Evolutionary conservation across 1,140 invertebrate genomes (phyloP).

Genomic region (Drosophila pectinifera): DNA sequence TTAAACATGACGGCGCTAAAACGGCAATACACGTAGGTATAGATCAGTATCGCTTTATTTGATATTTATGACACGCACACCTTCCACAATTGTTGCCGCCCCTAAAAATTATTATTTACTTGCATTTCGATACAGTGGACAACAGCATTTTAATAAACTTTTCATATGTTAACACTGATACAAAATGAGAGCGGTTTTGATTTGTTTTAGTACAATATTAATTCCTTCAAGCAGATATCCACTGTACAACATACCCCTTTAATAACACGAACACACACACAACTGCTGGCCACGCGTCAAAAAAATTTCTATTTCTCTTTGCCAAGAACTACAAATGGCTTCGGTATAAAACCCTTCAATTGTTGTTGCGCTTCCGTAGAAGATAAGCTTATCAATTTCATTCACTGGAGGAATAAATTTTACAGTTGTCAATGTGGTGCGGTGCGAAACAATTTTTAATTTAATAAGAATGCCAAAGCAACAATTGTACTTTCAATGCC

Average conservation of each 20-base stretch:
- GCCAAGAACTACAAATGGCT: conserved; percentile 14
- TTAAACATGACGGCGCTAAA: conserved; percentile 55
- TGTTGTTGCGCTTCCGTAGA: conserved; percentile 43
- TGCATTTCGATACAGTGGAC: neutral
- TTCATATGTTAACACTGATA: neutral
- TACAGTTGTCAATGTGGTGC: conserved; percentile 45
- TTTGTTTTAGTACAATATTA: neutral
- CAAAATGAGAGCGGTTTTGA: too few species aligned
- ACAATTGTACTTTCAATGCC: conserved; percentile 3
- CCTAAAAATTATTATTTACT: neutral
- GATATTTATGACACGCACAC: conserved; percentile 26
- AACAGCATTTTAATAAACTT: neutral
- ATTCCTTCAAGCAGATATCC: neutral
- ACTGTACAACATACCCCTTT: conserved; percentile 36
- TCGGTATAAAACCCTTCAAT: conserved; percentile 2
- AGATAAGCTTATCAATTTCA: conserved; percentile 57
- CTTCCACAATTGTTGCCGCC: conserved; percentile 1
- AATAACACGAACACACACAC: conserved; percentile 30
- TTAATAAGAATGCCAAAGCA: neutral
- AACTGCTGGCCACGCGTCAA: conserved; percentile 61
- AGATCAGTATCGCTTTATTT: conserved; percentile 22
- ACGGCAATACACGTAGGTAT: conserved; percentile 27
- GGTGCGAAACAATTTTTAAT: conserved; percentile 14
- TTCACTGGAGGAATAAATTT: conserved; percentile 43
- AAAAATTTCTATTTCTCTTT: conserved; percentile 31